A percentile compares a stretch with the other conserved stretches of the same genome.
These are phyloP conservation scores for Pecten maximus DNA, from an alignment of 2,888 invertebrate genomes.

Conservation along the genomic window DNA sequence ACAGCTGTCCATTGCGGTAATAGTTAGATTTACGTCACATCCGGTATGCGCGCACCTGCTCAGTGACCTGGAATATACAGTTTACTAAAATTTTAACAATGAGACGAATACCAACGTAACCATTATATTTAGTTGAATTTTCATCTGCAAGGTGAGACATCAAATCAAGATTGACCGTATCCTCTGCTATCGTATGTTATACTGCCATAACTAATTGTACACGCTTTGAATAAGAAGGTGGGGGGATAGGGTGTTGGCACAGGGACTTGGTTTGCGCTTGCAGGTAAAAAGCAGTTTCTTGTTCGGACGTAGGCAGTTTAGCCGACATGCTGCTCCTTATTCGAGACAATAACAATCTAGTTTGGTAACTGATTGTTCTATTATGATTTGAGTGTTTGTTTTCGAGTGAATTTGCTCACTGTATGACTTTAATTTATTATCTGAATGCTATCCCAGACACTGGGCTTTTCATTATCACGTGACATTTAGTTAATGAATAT, in stretches of 20 bases:
- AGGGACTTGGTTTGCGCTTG: background rate
- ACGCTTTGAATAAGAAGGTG: background rate
- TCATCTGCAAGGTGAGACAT: background rate
- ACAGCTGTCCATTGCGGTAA: background rate
- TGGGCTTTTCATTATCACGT: background rate
- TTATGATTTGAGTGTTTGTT: no score
- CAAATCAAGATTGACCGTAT: background rate
- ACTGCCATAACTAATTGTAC: background rate
- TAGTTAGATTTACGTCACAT: background rate
- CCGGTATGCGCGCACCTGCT: constrained; percentile 9
- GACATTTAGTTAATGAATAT: no score
- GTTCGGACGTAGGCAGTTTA: background rate
- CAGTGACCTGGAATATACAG: background rate
- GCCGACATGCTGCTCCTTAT: background rate
- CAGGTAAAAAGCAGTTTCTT: background rate
- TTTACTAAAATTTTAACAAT: background rate
- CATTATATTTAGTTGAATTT: background rate
- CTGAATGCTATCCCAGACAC: background rate
- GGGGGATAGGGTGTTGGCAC: background rate
- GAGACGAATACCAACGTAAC: background rate
- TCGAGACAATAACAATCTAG: background rate
- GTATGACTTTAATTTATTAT: no score
- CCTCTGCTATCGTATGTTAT: background rate
- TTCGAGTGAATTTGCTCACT: no score
- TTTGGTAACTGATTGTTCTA: background rate